Evolutionary conservation across 2,888 invertebrate genomes (phyloP).

Genomic region (Patella caerulea): DNA sequence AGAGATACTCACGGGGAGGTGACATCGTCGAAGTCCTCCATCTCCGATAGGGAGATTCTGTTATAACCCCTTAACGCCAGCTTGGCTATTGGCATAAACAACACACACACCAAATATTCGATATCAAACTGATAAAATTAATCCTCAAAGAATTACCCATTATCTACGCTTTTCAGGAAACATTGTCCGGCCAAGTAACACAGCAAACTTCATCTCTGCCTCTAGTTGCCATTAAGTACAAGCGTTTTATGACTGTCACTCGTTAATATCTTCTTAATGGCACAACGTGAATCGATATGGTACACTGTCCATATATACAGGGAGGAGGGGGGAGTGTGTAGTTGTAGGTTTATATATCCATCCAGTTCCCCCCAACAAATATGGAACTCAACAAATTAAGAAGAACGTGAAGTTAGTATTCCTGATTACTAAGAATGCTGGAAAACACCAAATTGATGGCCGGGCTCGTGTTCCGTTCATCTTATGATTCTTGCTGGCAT

Average conservation of each 20-base stretch:
- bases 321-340: too few species aligned
- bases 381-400: too few species aligned
- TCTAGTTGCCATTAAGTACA: neutral
- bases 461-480: too few species aligned
- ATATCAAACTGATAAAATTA: neutral
- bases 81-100: slow-evolving; percentile 23
- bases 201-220: too few species aligned
- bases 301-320: too few species aligned
- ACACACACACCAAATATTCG: slow-evolving; percentile 7
- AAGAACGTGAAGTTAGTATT: too few species aligned
- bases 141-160: slow-evolving; percentile 2
- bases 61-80: slow-evolving; percentile 43
- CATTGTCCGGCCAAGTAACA: neutral
- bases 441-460: too few species aligned
- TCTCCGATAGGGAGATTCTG: slow-evolving; percentile 42
- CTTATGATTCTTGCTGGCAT: too few species aligned
- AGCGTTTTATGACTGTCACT: slow-evolving; percentile 1
- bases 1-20: slow-evolving; percentile 33
- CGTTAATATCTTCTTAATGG: neutral
- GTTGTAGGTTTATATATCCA: too few species aligned
- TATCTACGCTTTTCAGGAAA: slow-evolving; percentile 9
- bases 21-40: slow-evolving; percentile 45
- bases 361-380: too few species aligned
- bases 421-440: too few species aligned
- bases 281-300: neutral